phyloP scores from a whole-genome alignment of 2,797 vertebrate species.

The Euphonia xanthogaster region DNA sequence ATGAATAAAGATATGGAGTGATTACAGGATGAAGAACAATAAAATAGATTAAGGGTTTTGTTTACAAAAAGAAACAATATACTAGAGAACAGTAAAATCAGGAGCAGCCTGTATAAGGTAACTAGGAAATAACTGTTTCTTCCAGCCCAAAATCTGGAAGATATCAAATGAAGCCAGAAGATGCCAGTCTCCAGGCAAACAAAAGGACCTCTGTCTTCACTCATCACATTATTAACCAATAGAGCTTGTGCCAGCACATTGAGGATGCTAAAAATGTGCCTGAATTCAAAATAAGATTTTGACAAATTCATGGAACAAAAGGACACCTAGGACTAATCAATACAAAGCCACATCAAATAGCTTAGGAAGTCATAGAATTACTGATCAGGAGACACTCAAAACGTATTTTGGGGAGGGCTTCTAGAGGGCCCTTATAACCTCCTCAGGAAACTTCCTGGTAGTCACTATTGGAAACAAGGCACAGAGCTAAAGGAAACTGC shows the following conservation, averaged over 20 bases:
- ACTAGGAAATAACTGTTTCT: background rate
- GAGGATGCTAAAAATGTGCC: background rate
- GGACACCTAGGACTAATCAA: background rate
- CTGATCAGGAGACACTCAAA: background rate
- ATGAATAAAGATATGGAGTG: background rate
- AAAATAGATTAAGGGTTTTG: background rate
- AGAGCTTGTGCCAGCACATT: background rate
- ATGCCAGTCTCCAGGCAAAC: background rate
- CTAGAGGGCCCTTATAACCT: background rate
- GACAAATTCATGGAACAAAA: background rate
- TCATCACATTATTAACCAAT: background rate
- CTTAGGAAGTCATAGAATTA: background rate
- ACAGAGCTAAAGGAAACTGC: background rate
- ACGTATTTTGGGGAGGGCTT: background rate
- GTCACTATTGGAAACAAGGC: background rate
- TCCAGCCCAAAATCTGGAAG: background rate
- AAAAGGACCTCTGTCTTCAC: background rate
- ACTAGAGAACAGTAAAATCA: background rate
- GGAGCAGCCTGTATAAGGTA: background rate
- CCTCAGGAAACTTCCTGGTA: background rate
- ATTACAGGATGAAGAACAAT: background rate
- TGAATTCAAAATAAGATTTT: background rate
- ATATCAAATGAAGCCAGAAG: background rate
- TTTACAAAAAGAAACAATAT: background rate
- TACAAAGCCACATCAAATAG: background rate